Conservation (phyloP, 1,140 invertebrate genomes). For the Orius insidiosus region DNA sequence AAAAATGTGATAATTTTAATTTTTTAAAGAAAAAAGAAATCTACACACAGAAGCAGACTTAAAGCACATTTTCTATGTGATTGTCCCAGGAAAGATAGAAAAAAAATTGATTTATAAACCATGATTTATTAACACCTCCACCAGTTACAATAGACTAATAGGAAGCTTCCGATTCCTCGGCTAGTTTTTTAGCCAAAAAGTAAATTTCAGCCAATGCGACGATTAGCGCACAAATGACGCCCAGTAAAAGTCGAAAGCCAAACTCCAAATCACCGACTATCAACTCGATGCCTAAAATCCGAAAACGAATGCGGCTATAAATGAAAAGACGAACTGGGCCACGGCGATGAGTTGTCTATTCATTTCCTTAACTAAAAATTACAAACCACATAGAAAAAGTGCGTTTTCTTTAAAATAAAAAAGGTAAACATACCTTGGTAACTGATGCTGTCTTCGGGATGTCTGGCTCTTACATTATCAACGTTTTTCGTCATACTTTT, state of each 20-base stretch:
- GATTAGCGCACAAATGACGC: conserved; percentile 60
- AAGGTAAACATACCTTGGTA: conserved; percentile 47
- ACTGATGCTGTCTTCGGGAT: conserved; percentile 57
- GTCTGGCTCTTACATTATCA: conserved; percentile 37
- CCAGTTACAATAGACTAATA: no score
- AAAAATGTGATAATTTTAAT: no score
- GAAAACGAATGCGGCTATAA: conserved; percentile 65
- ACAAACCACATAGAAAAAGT: conserved; percentile 3
- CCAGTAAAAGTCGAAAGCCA: conserved; percentile 60
- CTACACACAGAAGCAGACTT: no score
- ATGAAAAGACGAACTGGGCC: conserved; percentile 61
- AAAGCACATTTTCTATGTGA: no score
- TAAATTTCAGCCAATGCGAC: conserved; percentile 76
- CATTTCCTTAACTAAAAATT: conserved; percentile 57
- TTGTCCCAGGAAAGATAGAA: no score
- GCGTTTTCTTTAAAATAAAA: background rate
- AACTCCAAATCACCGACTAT: conserved; percentile 60
- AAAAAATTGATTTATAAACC: no score
- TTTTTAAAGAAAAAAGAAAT: no score
- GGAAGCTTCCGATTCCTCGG: conserved; percentile 30
- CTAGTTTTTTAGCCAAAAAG: conserved; percentile 65
- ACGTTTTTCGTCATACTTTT: conserved; percentile 65
- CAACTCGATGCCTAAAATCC: conserved; percentile 65
- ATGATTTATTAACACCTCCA: no score
- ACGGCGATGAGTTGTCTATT: conserved; percentile 69